phyloP scores from a whole-genome alignment of 2,888 invertebrate species.

The Polyommatus icarus region DNA sequence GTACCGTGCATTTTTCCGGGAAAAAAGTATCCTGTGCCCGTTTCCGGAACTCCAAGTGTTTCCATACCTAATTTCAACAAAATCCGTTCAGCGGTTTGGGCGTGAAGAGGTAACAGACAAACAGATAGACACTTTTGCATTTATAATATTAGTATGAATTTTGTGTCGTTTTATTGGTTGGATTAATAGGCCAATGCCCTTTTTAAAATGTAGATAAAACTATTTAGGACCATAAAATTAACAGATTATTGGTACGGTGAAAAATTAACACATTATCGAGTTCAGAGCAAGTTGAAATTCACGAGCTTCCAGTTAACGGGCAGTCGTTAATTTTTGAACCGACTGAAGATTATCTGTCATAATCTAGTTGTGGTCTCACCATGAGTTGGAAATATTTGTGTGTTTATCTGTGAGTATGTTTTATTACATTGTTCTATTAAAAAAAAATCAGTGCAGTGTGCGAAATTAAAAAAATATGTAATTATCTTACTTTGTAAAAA shows the following conservation, averaged over 20 bases:
- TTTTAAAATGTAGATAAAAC: background rate
- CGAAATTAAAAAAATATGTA: too few species aligned
- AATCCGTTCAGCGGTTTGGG: too few species aligned
- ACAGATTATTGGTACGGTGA: background rate
- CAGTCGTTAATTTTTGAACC: background rate
- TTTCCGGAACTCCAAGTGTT: too few species aligned
- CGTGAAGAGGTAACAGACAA: too few species aligned
- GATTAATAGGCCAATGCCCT: background rate
- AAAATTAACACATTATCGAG: slow-evolving; percentile 1
- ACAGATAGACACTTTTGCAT: too few species aligned
- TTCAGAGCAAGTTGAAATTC: background rate
- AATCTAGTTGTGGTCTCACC: slow-evolving; percentile 20
- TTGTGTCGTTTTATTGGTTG: too few species aligned
- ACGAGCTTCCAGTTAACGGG: background rate
- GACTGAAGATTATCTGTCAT: slow-evolving; percentile 15
- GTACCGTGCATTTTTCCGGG: too few species aligned
- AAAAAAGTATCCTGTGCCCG: too few species aligned
- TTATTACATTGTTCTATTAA: background rate
- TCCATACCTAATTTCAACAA: too few species aligned
- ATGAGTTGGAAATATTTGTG: slow-evolving; percentile 1
- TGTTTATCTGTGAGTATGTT: slow-evolving; percentile 24
- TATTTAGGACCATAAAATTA: background rate
- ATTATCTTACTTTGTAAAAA: too few species aligned
- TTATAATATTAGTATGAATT: too few species aligned
- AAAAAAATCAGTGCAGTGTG: too few species aligned